These are phyloP conservation scores for Hyles vespertilio DNA, from an alignment of 1,140 invertebrate genomes.

Conservation along the genomic window DNA sequence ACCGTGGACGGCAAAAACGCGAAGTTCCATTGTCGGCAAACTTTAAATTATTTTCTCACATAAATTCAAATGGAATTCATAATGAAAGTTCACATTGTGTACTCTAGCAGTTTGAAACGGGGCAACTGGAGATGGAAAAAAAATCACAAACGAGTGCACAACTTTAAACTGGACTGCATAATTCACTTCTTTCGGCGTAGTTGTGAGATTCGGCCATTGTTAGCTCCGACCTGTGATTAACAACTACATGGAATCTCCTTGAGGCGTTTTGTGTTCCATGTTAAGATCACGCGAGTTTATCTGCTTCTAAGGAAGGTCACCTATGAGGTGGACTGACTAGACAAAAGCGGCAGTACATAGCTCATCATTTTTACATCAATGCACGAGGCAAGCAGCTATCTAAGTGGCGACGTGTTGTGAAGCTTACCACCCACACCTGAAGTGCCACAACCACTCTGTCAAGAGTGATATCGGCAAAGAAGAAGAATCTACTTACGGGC, in stretches of 20 bases:
- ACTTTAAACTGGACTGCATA: constrained; percentile 26
- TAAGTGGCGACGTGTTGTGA: too few relatives aligned
- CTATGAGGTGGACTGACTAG: too few relatives aligned
- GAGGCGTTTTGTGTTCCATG: not conserved
- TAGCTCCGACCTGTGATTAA: constrained; percentile 15
- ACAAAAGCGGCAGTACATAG: too few relatives aligned
- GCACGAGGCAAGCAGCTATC: too few relatives aligned
- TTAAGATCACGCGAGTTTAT: too few relatives aligned
- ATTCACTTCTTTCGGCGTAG: constrained; percentile 29
- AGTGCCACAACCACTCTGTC: too few relatives aligned
- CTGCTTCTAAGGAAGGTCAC: too few relatives aligned
- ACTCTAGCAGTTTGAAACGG: constrained; percentile 14
- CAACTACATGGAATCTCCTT: constrained; percentile 5
- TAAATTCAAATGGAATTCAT: constrained; percentile 36
- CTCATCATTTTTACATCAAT: too few relatives aligned
- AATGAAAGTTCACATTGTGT: constrained; percentile 28
- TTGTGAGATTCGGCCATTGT: constrained; percentile 1
- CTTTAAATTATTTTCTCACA: constrained; percentile 21
- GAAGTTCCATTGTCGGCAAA: constrained; percentile 13
- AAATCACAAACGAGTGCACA: constrained; percentile 10
- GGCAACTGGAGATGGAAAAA: constrained; percentile 17
- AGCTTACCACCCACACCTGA: too few relatives aligned
- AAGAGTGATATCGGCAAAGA: too few relatives aligned
- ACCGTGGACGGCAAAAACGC: constrained; percentile 8
- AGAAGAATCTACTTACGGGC: too few relatives aligned